Percentiles rank a stretch among this genome's conserved stretches.
phyloP scores from a whole-genome alignment of 1,140 invertebrate species.

The Drosophila pseudoobscura region DNA sequence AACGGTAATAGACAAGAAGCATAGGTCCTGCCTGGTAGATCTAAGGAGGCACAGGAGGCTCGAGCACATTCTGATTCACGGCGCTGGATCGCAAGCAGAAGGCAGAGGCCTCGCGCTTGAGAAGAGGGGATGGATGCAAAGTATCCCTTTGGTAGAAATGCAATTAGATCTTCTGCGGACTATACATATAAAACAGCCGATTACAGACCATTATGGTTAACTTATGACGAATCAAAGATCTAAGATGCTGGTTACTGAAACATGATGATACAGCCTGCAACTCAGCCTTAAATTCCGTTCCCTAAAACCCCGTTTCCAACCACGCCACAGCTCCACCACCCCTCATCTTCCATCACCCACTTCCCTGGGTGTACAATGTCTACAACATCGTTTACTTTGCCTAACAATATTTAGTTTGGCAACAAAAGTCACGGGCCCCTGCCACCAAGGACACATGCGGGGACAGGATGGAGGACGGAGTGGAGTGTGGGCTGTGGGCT shows the following conservation, averaged over 20 bases:
- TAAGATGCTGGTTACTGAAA: too few species aligned
- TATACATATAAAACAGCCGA: too few species aligned
- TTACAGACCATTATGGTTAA: too few species aligned
- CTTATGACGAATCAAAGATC: too few species aligned
- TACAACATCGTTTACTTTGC: conserved; percentile 72
- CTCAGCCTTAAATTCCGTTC: neutral
- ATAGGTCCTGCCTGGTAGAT: too few species aligned
- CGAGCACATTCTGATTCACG: neutral
- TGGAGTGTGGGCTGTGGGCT: neutral
- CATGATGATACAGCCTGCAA: too few species aligned
- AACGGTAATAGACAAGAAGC: conserved; percentile 55
- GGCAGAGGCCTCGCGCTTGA: conserved; percentile 33
- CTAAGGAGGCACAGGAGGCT: conserved; percentile 16
- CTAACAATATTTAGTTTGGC: conserved; percentile 79
- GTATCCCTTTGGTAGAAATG: neutral
- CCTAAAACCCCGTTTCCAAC: too few species aligned
- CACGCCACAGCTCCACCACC: neutral
- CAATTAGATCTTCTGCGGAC: neutral
- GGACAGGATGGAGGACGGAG: too few species aligned
- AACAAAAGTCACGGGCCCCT: conserved; percentile 58
- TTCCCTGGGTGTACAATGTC: conserved; percentile 39
- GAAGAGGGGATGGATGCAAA: conserved; percentile 1
- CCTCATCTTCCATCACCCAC: conserved; percentile 12
- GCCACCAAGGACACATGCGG: conserved; percentile 14
- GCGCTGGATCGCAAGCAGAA: neutral